phyloP scores from a whole-genome alignment of 2,113 vertebrate species.

The Misgurnus mizolepis region DNA sequence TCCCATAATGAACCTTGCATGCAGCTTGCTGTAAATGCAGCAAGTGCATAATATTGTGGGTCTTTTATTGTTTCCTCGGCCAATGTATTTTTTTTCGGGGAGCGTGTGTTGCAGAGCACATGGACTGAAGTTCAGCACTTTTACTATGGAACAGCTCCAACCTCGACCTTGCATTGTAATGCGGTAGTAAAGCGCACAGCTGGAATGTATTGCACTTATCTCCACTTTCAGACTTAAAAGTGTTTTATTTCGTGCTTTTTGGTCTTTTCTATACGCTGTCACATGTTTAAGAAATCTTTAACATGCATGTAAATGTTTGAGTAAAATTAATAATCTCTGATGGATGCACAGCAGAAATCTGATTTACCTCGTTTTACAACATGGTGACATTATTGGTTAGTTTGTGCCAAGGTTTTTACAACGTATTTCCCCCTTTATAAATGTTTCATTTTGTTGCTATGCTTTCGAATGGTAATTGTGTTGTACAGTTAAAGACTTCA shows the following conservation, averaged over 20 bases:
- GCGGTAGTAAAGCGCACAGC: slow-evolving; percentile 59
- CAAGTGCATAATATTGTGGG: slow-evolving; percentile 59
- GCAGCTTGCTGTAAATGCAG: slow-evolving; percentile 68
- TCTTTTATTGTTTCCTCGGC: slow-evolving; percentile 14
- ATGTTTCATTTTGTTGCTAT: slow-evolving; percentile 72
- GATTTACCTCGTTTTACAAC: slow-evolving; percentile 63
- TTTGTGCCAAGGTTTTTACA: slow-evolving; percentile 67
- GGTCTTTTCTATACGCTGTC: slow-evolving; percentile 67
- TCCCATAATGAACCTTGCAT: slow-evolving; percentile 58
- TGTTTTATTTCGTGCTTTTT: slow-evolving; percentile 70
- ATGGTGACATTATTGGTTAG: slow-evolving; percentile 75
- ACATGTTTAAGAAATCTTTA: slow-evolving; percentile 65
- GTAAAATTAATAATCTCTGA: slow-evolving; percentile 64
- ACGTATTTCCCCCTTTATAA: slow-evolving; percentile 27
- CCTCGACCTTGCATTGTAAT: slow-evolving; percentile 53
- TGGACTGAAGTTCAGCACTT: slow-evolving; percentile 76
- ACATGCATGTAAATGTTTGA: slow-evolving; percentile 78
- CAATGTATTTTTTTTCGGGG: slow-evolving; percentile 31
- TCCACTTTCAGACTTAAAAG: slow-evolving; percentile 46
- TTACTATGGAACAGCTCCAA: slow-evolving; percentile 73
- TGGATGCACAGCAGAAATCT: slow-evolving; percentile 50
- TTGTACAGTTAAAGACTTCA: slow-evolving; percentile 74
- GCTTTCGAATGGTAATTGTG: slow-evolving; percentile 74
- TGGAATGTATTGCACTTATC: slow-evolving; percentile 74
- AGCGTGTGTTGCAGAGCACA: slow-evolving; percentile 54